Evolutionary conservation across 2,888 invertebrate species (phyloP).

Genomic region (Drosophila anomelani): DNA sequence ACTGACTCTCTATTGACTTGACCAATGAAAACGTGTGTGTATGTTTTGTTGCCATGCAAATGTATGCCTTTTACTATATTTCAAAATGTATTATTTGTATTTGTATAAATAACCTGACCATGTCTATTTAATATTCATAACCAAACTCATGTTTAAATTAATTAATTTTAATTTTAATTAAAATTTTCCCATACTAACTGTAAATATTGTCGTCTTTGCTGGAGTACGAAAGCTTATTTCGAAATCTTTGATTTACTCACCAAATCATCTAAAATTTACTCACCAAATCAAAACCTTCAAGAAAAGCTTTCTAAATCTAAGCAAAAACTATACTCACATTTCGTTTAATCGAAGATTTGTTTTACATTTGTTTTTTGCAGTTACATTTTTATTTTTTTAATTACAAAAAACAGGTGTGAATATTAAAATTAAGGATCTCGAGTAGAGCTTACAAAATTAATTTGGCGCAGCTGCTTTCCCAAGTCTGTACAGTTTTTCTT

Average conservation of each 20-base stretch:
- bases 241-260: no score
- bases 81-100: slow-evolving; percentile 36
- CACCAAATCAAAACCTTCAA: no score
- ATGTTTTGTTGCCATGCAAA: slow-evolving; percentile 79
- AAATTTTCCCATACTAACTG: slow-evolving; percentile 33
- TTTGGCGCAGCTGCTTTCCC: not conserved
- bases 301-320: not conserved
- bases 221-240: not conserved
- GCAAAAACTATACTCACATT: not conserved
- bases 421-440: not conserved
- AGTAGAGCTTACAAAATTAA: not conserved
- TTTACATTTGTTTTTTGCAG: not conserved
- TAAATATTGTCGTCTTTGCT: slow-evolving; percentile 6
- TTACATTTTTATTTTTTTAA: not conserved
- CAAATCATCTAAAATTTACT: no score
- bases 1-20: slow-evolving; percentile 39
- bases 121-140: slow-evolving; percentile 5
- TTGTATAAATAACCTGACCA: slow-evolving; percentile 5
- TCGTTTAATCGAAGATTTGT: not conserved
- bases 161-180: not conserved
- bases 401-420: not conserved
- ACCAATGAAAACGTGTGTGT: slow-evolving; percentile 69
- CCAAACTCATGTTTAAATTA: slow-evolving; percentile 1
- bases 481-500: not conserved
- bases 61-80: slow-evolving; percentile 73